Evolutionary conservation across 2,113 vertebrate species (phyloP).

Genomic region (Brachirus orientalis): DNA sequence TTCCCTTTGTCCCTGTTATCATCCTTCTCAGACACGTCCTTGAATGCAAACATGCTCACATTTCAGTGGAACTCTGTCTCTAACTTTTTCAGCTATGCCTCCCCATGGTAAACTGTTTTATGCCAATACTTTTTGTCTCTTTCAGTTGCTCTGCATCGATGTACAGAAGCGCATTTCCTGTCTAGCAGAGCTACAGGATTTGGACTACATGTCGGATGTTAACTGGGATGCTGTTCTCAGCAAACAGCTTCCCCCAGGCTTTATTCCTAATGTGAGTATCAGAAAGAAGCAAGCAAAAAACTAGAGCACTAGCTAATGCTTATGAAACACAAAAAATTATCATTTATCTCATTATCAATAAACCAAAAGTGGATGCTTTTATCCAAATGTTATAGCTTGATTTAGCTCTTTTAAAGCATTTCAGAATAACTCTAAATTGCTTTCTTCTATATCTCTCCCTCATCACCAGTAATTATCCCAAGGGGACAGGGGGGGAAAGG

Average conservation of each 20-base stretch:
- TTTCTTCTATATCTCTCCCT: no score
- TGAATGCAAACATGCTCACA: constrained; percentile 27
- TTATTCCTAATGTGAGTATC: constrained; percentile 90
- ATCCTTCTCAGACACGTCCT: constrained; percentile 40
- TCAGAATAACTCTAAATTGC: not conserved
- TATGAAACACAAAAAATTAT: no score
- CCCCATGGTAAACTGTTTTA: constrained; percentile 11
- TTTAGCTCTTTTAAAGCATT: no score
- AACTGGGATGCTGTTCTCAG: constrained; percentile 93
- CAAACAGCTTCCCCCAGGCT: constrained; percentile 89
- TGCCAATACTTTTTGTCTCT: constrained; percentile 18
- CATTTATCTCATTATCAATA: no score
- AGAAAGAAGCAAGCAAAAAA: constrained; percentile 23
- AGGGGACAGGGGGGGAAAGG: not conserved
- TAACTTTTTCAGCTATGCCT: constrained; percentile 32
- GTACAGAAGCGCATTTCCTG: constrained; percentile 88
- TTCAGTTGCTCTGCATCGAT: constrained; percentile 90
- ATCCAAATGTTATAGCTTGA: no score
- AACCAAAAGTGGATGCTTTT: no score
- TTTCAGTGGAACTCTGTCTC: constrained; percentile 30
- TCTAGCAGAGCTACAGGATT: constrained; percentile 87
- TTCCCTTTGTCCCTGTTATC: no score
- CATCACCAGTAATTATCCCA: constrained; percentile 4
- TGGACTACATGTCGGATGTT: constrained; percentile 86
- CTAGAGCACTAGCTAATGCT: not conserved